phyloP scores from a whole-genome alignment of 2,888 invertebrate species.

The Macrosoma leucophasiata region DNA sequence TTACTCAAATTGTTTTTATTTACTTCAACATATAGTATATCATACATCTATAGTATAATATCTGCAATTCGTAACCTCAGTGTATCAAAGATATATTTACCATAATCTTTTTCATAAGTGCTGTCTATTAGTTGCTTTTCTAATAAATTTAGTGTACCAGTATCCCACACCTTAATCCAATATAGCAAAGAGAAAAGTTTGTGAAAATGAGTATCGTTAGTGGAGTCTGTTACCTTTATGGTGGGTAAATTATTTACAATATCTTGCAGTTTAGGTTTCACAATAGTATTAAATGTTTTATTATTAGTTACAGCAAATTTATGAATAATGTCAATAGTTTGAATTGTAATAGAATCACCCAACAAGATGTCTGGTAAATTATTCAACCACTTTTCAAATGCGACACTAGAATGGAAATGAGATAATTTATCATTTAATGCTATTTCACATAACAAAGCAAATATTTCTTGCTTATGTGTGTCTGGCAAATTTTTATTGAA shows the following conservation, averaged over 20 bases:
- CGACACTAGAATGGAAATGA: constrained; percentile 50
- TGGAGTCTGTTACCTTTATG: constrained; percentile 50
- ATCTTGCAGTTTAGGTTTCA: constrained; percentile 52
- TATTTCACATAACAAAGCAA: constrained; percentile 59
- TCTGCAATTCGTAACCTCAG: constrained; percentile 48
- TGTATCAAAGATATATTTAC: constrained; percentile 57
- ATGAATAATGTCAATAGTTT: constrained; percentile 74
- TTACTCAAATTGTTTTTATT: constrained; percentile 14
- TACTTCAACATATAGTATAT: constrained; percentile 29
- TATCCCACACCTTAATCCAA: constrained; percentile 67
- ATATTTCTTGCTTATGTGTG: constrained; percentile 52
- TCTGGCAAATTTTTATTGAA: constrained; percentile 41
- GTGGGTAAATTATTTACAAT: constrained; percentile 66
- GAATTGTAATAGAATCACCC: constrained; percentile 57
- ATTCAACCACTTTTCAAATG: constrained; percentile 69
- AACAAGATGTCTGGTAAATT: constrained; percentile 75
- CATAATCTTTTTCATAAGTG: constrained; percentile 48
- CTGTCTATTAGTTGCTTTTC: constrained; percentile 52
- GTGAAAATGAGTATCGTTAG: constrained; percentile 56
- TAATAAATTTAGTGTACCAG: constrained; percentile 52
- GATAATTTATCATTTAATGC: constrained; percentile 53
- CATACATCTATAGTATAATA: no score
- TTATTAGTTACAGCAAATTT: constrained; percentile 75
- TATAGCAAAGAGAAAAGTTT: constrained; percentile 73
- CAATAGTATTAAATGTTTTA: constrained; percentile 59